Evolutionary conservation across 2,113 vertebrate species (phyloP), one percentile per base, ranked within the genome.

Genomic region (Coturnix japonica): DNA sequence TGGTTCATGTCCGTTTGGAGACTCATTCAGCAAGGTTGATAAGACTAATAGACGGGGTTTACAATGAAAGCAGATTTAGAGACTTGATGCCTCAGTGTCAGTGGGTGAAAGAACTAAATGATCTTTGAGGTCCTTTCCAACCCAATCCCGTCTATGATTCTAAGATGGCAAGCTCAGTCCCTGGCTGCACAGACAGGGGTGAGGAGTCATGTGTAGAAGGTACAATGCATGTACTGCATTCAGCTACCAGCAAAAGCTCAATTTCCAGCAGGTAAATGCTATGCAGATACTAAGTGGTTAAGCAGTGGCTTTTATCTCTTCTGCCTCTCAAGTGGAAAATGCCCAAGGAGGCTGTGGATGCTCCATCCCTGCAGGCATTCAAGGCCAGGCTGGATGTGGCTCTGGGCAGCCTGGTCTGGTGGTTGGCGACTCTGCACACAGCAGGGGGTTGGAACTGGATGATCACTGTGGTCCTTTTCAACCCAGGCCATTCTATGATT

Each of bases 181-280:
- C 41, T 33, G 59, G 20, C 31, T 5, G 4, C 0, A 2, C 49
- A 82, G 78, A 5, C 16, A 46, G 25, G 7, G 81, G 30, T 13
- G 37, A 71, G 43, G 25, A 15, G 30, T 35, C 35, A 51, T 26
- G 6, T 35, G 65, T 28, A 43, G 61, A 26, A 46, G 21, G 46
- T 61, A 15, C 5, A 28, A 3, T 1, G 16, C 31, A 53, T 72
- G 66, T 78, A 33, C 26, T 44, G 47, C 0, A 0, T 44, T 82
- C 71, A 61, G 44, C 67, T 69, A 75, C 51, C 76, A 81, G 23
- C 31, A 16, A 13, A 65, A 67, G 64, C 9, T 39, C 57, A 13
- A 3, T 41, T 80, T 39, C n/a, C 23, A 70, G 28, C 28, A 54
- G 11, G 46, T 39, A 59, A 39, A 31, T 21, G 54, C 39, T 54